phyloP scores from a whole-genome alignment of 2,888 invertebrate genomes.

The Lycaena phlaeas region DNA sequence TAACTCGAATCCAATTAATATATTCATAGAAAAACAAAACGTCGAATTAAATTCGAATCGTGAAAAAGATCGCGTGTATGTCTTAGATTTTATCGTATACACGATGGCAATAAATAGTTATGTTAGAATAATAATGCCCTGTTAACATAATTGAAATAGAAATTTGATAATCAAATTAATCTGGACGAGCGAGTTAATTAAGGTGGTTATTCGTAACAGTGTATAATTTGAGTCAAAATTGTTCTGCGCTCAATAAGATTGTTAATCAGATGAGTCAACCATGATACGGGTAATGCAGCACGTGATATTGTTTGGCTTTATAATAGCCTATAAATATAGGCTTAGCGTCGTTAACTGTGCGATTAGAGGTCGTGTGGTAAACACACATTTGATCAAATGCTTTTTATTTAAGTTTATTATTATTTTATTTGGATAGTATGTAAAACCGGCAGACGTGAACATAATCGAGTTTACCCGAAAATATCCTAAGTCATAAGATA shows the following conservation, averaged over 20 bases:
- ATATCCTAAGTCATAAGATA: too few species aligned
- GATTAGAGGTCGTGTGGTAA: conserved; percentile 3
- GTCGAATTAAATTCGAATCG: not conserved
- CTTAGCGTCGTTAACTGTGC: conserved; percentile 8
- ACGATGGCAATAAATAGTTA: conserved; percentile 41
- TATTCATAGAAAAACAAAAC: not conserved
- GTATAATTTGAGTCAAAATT: conserved; percentile 68
- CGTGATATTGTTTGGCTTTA: conserved; percentile 63
- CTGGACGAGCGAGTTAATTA: conserved; percentile 59
- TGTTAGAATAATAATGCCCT: conserved; percentile 46
- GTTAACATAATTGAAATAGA: conserved; percentile 61
- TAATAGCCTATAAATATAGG: conserved; percentile 33
- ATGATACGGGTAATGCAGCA: conserved; percentile 37
- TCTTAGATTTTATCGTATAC: conserved; percentile 10
- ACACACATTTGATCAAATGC: conserved; percentile 1
- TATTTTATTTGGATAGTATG: not conserved
- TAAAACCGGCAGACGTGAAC: too few species aligned
- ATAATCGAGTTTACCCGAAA: too few species aligned
- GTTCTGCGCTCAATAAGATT: conserved; percentile 58
- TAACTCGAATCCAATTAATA: not conserved
- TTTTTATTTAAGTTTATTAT: not conserved
- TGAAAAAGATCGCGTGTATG: conserved; percentile 1
- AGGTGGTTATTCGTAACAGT: conserved; percentile 51
- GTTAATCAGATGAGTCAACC: conserved; percentile 46
- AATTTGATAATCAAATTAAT: conserved; percentile 65